Evolutionary conservation across 1,140 invertebrate species (phyloP).

Genomic region (Lerema accius): DNA sequence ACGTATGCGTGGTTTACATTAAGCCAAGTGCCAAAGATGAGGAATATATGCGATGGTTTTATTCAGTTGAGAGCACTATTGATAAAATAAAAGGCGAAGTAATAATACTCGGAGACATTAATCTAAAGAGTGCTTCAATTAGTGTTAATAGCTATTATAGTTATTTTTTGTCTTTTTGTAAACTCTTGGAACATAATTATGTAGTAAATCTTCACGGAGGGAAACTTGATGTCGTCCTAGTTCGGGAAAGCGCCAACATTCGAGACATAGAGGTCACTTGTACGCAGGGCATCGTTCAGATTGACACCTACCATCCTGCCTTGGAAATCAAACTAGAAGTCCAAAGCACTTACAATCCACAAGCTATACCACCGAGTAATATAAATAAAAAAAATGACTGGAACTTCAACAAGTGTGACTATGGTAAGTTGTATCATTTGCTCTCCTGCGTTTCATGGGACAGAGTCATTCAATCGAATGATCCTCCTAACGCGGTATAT

Average conservation of each 20-base stretch:
- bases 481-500: not conserved
- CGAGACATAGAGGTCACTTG: not conserved
- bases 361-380: not conserved
- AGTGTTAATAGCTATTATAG: slow-evolving; percentile 14
- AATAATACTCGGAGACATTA: slow-evolving; percentile 16
- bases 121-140: slow-evolving; percentile 21
- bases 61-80: not conserved
- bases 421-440: slow-evolving; percentile 3
- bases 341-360: not conserved
- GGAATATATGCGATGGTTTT: slow-evolving; percentile 27
- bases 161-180: slow-evolving; percentile 20
- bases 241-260: not conserved
- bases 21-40: slow-evolving; percentile 20
- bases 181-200: not conserved
- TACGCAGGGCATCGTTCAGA: slow-evolving; percentile 4
- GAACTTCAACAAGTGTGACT: slow-evolving; percentile 25
- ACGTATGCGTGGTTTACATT: slow-evolving; percentile 12
- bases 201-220: not conserved
- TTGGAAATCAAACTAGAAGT: slow-evolving; percentile 1
- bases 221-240: slow-evolving; percentile 4
- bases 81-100: too few species aligned
- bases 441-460: slow-evolving; percentile 14
- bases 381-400: slow-evolving; percentile 11
- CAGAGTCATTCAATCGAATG: not conserved
- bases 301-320: slow-evolving; percentile 10